Evolutionary conservation across 1,140 invertebrate species (phyloP), one percentile per base, ranked within the genome.

Genomic region (Pristionchus pacificus): DNA sequence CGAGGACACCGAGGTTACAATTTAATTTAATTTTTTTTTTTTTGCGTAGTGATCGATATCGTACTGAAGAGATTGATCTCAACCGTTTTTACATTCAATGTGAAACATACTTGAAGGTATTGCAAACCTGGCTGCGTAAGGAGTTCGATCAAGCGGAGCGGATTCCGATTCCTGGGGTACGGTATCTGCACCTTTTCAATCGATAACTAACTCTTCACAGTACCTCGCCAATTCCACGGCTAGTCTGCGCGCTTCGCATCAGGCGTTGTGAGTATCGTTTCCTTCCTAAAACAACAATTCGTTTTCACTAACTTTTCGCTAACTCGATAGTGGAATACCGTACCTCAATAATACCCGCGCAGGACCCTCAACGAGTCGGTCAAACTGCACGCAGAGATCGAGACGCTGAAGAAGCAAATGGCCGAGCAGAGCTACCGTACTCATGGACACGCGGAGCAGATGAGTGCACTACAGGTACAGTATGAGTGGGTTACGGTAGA

Each of bases 331-430:
- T n/a, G n/a, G n/a, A n/a, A n/a, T n/a, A n/a, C n/a, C n/a, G n/a
- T n/a, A n/a, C n/a, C n/a, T n/a, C n/a, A n/a, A n/a, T n/a, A n/a
- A n/a, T n/a, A n/a, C n/a, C n/a, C n/a, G n/a, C n/a, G n/a, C 49
- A 71, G 60, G n/a, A 25, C 60, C 1, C 49, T 29, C 1, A 68
- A 60, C 0, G 75, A 76, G 60, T 29, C 32, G 30, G 32, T 63
- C 28, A 38, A 63, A 25, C 55, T 76, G 6, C 31, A 71, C 15
- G 28, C 38, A 2, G 75, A 76, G 38, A 76, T 76, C 29, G 74
- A 76, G 14, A 58, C 25, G 14, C 63, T 76, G 6, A 71, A 71
- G 33, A 60, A 74, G 28, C 55, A 76, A 49, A 66, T 76, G 19
- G 68, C 66, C 25, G 74, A 76, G 27, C 75, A 76, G 60, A 33